Conservation (phyloP, 2,888 invertebrate genomes). For the Reticulitermes lucifugus region DNA sequence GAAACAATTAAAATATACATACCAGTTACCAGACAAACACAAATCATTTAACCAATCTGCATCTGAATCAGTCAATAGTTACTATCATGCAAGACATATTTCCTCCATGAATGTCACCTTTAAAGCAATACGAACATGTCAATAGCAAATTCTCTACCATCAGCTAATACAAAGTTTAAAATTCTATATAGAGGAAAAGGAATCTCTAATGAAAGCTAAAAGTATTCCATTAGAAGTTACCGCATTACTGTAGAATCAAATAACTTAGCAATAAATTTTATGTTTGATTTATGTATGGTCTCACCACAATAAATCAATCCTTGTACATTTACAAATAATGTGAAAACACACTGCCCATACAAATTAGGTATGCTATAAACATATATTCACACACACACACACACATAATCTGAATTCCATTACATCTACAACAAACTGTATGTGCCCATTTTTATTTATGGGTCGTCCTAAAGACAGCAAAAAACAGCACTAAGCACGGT, state of each 20-base stretch:
- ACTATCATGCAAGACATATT: background rate
- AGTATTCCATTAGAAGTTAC: background rate
- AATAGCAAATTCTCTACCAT: background rate
- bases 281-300: background rate
- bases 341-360: background rate
- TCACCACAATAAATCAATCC: slow-evolving; percentile 24
- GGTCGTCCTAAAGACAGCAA: background rate
- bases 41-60: background rate
- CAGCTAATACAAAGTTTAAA: background rate
- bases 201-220: background rate
- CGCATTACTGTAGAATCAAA: background rate
- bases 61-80: background rate
- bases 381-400: background rate
- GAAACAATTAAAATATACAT: too few relatives aligned
- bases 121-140: background rate
- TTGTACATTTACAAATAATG: background rate
- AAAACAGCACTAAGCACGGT: slow-evolving; percentile 32
- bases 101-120: background rate
- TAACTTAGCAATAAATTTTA: background rate
- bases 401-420: background rate
- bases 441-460: background rate
- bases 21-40: background rate
- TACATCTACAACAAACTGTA: background rate
- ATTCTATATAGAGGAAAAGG: background rate
- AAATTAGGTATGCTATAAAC: background rate